A percentile compares a stretch with the other conserved stretches of the same genome.
Conservation (phyloP, 2,113 vertebrate genomes). For the Oryzias melastigma region DNA sequence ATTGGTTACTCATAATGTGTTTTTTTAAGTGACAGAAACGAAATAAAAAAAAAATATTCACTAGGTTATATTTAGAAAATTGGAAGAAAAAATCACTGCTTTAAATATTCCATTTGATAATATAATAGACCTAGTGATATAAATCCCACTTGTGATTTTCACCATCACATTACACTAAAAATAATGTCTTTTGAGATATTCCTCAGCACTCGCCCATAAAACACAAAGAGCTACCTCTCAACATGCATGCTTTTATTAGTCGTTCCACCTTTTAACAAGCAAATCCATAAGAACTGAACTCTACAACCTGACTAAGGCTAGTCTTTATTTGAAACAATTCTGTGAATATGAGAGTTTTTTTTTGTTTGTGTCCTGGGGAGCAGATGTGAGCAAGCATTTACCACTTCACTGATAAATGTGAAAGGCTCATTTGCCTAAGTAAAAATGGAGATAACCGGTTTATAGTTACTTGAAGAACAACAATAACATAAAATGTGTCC, state of each 20-base stretch:
- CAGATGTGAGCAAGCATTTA: slow-evolving; percentile 20
- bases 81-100: too few relatives aligned
- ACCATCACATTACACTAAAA: too few relatives aligned
- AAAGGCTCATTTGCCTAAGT: slow-evolving; percentile 11
- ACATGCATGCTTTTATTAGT: slow-evolving; percentile 7
- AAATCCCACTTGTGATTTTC: not conserved
- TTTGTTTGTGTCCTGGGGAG: too few relatives aligned
- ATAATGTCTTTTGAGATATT: not conserved
- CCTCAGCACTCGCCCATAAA: not conserved
- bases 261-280: not conserved
- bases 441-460: slow-evolving; percentile 7
- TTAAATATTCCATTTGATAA: too few relatives aligned
- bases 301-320: slow-evolving; percentile 11
- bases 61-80: too few relatives aligned
- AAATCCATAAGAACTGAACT: slow-evolving; percentile 19
- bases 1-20: too few relatives aligned
- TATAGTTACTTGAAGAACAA: slow-evolving; percentile 28
- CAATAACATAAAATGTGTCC: slow-evolving; percentile 13
- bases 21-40: too few relatives aligned
- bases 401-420: slow-evolving; percentile 31
- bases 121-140: too few relatives aligned
- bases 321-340: not conserved
- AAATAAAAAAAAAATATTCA: too few relatives aligned
- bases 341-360: not conserved
- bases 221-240: slow-evolving; percentile 8